Evolutionary conservation across 2,113 vertebrate species (phyloP).

Genomic region (Xiphophorus hellerii): DNA sequence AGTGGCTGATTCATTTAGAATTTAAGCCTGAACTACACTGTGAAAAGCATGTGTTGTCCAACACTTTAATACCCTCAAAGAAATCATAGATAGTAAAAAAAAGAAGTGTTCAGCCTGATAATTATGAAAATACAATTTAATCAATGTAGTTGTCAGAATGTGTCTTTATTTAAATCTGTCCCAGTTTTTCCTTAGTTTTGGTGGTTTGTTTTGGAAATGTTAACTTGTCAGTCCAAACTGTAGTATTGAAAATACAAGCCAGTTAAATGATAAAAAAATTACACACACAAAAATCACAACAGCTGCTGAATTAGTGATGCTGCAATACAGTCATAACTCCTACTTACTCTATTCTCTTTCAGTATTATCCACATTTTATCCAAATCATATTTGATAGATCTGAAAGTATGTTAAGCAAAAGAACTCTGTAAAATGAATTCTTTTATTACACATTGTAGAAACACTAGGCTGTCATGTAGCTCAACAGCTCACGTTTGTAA

Average conservation of each 20-base stretch:
- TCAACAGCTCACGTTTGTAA: slow-evolving; percentile 24
- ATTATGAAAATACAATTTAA: no score
- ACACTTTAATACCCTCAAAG: background rate
- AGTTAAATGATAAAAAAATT: background rate
- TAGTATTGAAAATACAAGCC: background rate
- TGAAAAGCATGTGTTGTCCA: background rate
- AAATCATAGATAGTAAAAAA: background rate
- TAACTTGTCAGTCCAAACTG: background rate
- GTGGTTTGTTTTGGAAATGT: background rate
- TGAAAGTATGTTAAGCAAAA: background rate
- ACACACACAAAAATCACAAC: background rate
- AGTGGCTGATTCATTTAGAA: background rate
- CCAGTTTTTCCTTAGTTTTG: background rate
- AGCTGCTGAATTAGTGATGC: background rate
- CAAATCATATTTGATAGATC: background rate
- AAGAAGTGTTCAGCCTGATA: no score
- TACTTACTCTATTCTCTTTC: background rate
- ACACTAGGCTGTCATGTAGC: slow-evolving; percentile 24
- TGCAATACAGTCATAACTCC: background rate
- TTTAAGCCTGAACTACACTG: background rate
- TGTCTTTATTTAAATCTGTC: background rate
- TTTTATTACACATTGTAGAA: slow-evolving; percentile 10
- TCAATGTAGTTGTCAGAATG: no score
- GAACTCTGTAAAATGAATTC: slow-evolving; percentile 11
- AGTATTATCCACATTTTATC: background rate